phyloP scores from a whole-genome alignment of 2,888 invertebrate species.

The Nasonovia ribisnigri region DNA sequence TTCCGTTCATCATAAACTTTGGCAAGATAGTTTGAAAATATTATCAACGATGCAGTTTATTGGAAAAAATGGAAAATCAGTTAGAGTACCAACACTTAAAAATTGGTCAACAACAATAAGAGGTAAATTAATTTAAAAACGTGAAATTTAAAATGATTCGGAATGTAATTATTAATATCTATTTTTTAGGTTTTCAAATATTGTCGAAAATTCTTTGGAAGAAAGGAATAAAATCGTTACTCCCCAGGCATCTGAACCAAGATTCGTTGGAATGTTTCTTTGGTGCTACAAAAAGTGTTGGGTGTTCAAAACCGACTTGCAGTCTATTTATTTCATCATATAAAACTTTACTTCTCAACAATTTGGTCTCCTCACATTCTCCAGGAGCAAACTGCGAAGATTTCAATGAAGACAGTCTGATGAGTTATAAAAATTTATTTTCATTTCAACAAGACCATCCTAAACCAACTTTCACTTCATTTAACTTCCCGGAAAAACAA shows the following conservation, averaged over 20 bases:
- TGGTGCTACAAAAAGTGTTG: neutral
- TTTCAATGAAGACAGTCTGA: neutral
- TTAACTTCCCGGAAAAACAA: too few species aligned
- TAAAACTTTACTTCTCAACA: neutral
- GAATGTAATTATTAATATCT: neutral
- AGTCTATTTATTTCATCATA: neutral
- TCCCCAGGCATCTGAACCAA: conserved; percentile 1
- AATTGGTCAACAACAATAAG: neutral
- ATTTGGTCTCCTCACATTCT: conserved; percentile 15
- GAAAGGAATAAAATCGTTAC: conserved; percentile 1
- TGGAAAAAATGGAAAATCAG: neutral
- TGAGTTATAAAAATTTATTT: too few species aligned
- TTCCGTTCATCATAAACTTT: too few species aligned
- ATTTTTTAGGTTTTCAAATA: conserved; percentile 17
- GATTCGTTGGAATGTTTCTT: conserved; percentile 1
- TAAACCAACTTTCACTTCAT: too few species aligned
- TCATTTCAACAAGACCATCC: too few species aligned
- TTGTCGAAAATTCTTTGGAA: neutral
- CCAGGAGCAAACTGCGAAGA: conserved; percentile 8
- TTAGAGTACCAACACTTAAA: neutral
- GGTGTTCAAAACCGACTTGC: neutral
- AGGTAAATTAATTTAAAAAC: neutral
- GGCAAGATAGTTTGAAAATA: neutral
- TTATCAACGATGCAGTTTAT: neutral
- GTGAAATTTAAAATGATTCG: neutral